phyloP scores from a whole-genome alignment of 1,140 invertebrate genomes.

The Brachionus calyciflorus region DNA sequence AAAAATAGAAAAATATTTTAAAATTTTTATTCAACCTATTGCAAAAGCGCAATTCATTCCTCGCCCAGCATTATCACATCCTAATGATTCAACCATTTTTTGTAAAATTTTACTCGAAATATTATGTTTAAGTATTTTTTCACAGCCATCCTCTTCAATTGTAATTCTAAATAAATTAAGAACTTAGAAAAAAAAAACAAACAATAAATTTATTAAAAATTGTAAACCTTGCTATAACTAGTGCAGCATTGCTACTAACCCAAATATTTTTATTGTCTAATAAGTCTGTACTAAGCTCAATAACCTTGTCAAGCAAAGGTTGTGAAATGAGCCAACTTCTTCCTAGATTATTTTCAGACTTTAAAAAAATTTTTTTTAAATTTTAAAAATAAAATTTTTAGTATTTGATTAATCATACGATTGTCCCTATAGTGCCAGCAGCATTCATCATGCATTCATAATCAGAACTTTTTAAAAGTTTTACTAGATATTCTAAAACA shows the following conservation, averaged over 20 bases:
- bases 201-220: too few species aligned
- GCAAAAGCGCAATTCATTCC: constrained; percentile 61
- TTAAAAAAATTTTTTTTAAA: not conserved
- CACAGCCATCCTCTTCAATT: constrained; percentile 57
- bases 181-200: too few species aligned
- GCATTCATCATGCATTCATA: constrained; percentile 61
- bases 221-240: constrained; percentile 59
- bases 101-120: constrained; percentile 53
- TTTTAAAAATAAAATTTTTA: not conserved
- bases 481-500: constrained; percentile 54
- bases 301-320: constrained; percentile 52
- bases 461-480: constrained; percentile 57
- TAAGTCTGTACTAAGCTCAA: constrained; percentile 53
- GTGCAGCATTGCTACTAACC: constrained; percentile 60
- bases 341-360: constrained; percentile 58
- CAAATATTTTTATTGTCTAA: constrained; percentile 56
- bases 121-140: constrained; percentile 53
- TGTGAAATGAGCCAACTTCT: constrained; percentile 56
- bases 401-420: constrained; percentile 51
- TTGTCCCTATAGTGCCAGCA: constrained; percentile 60
- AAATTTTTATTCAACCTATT: constrained; percentile 50
- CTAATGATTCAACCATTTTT: constrained; percentile 54
- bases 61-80: constrained; percentile 58
- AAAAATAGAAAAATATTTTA: not conserved
- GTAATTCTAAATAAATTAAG: too few species aligned